These are phyloP conservation scores for Epinephelus lanceolatus DNA, from an alignment of 2,113 vertebrate genomes.

Conservation along the genomic window DNA sequence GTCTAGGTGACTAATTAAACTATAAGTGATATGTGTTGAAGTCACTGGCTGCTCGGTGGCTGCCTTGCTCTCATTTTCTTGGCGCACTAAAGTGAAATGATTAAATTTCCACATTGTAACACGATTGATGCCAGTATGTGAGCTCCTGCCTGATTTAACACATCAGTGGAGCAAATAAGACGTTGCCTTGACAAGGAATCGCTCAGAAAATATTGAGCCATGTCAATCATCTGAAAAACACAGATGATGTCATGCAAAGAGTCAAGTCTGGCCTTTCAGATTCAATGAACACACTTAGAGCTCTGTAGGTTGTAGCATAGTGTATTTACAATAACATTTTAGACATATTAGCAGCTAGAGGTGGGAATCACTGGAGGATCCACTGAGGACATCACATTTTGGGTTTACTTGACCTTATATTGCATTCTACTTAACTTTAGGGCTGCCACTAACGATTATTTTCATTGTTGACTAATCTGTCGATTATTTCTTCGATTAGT, in stretches of 20 bases:
- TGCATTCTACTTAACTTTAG: too few relatives aligned
- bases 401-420: too few relatives aligned
- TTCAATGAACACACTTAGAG: too few relatives aligned
- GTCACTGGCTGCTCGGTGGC: neutral
- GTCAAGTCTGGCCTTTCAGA: neutral
- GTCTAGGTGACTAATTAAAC: slow-evolving; percentile 63
- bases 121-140: neutral
- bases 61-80: slow-evolving; percentile 4
- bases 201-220: neutral
- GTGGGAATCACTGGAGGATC: too few relatives aligned
- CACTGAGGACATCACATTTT: too few relatives aligned
- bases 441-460: too few relatives aligned
- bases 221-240: neutral
- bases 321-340: too few relatives aligned
- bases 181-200: too few relatives aligned
- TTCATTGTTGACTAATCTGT: too few relatives aligned
- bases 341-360: too few relatives aligned
- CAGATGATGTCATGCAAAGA: neutral
- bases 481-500: too few relatives aligned
- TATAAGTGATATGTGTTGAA: slow-evolving; percentile 8
- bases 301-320: too few relatives aligned
- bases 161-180: neutral
- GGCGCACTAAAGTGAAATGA: slow-evolving; percentile 3
- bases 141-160: neutral
- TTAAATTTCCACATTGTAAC: neutral